Base-by-base conservation (phyloP, 2,113 vertebrate species). In the Rhea americana region DNA sequence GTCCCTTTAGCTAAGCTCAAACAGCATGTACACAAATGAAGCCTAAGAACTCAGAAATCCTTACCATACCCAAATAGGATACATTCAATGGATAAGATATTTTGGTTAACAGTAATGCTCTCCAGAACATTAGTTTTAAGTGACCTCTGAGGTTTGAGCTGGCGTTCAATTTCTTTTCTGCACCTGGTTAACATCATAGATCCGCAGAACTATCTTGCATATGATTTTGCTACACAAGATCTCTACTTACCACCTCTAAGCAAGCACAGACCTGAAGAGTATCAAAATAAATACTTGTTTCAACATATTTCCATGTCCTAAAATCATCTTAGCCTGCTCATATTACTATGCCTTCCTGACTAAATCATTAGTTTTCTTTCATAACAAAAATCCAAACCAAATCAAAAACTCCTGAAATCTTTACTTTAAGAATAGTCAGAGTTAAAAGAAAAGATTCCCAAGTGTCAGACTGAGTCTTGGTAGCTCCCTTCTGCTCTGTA, bases 11-110 rank as follows among this genome's bases (percentile, higher is more conserved):
- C 47, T 48, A 62, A 48, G 48, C 43, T 62, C 15, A 63, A n/a
- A 7, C 76, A 45, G n/a, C 59, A 53, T 1, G 43, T 28, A 53
- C 41, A 22, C 0, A 1, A 55, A n/a, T 12, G 11, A 47, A 63
- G 15, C 10, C 14, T 58, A 75, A 47, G 10, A 79, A 2, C 18
- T 35, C 17, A 13, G 28, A 14, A 80, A 61, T 37, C 66, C 41
- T 5, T 4, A 30, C 15, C 30, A 21, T 9, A 4, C 22, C 43
- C 20, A 63, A 50, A 1, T 25, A 48, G 45, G 21, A 66, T 7
- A 71, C 9, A 19, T 67, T 72, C 41, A 15, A 32, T 14, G 3
- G 15, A 50, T 8, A 76, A 48, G 37, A 21, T 32, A 39, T 13
- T 25, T 21, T 22, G 53, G 15, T 22, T 22, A 56, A 11, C 48